Conservation (phyloP, 1,140 invertebrate genomes). For the Lepidurus packardi region DNA sequence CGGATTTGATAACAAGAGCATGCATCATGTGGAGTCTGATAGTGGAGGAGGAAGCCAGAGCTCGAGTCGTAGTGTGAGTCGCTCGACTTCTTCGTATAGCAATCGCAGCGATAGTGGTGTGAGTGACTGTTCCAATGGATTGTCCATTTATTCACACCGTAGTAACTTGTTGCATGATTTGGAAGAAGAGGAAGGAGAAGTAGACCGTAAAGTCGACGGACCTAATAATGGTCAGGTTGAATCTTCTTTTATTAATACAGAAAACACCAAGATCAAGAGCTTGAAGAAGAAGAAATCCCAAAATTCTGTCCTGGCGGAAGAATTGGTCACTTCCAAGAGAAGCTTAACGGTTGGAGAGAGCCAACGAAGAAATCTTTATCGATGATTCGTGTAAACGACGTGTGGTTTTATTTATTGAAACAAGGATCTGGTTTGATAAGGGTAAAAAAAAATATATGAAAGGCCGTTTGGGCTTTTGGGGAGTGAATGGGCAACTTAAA, state of each 20-base stretch:
- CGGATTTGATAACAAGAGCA: not conserved
- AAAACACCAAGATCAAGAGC: slow-evolving; percentile 18
- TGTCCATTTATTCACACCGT: slow-evolving; percentile 15
- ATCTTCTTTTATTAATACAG: slow-evolving; percentile 11
- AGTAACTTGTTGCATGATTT: slow-evolving; percentile 14
- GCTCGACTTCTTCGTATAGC: slow-evolving; percentile 45
- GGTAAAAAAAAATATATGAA: not conserved
- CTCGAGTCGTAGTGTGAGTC: not conserved
- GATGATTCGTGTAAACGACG: not conserved
- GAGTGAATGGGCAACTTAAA: not conserved
- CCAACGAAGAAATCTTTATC: not conserved
- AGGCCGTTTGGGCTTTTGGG: not conserved
- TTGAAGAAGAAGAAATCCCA: slow-evolving; percentile 19
- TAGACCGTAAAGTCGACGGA: not conserved
- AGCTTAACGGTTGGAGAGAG: not conserved
- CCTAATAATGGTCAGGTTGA: not conserved
- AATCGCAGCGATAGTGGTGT: slow-evolving; percentile 56
- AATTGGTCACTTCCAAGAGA: not conserved
- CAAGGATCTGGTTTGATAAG: not conserved
- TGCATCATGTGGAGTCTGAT: not conserved
- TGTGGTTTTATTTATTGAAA: not conserved
- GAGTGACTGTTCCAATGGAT: slow-evolving; percentile 51
- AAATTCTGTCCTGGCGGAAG: not conserved
- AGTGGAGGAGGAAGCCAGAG: not conserved
- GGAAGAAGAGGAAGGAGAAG: slow-evolving; percentile 17